Evolutionary conservation across 2,113 vertebrate genomes (phyloP).

Genomic region (Carassius carassius): DNA sequence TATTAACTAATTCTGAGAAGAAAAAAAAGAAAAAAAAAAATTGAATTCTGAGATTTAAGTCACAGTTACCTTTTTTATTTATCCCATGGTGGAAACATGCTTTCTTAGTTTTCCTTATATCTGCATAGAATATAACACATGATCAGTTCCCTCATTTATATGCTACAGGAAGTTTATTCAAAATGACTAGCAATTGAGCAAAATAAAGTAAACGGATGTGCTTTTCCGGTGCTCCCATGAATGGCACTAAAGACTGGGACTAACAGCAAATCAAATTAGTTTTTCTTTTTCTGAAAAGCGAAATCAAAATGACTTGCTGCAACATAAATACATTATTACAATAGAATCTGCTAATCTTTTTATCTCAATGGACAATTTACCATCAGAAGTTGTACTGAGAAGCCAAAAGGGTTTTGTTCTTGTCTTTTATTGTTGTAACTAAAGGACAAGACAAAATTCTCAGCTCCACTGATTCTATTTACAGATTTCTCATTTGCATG

Average conservation of each 20-base stretch:
- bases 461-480: constrained; percentile 13
- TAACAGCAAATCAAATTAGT: neutral
- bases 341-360: neutral
- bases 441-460: neutral
- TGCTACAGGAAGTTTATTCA: neutral
- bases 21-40: too few relatives aligned
- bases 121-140: neutral
- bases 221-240: neutral
- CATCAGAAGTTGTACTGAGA: neutral
- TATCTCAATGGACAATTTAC: too few relatives aligned
- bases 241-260: neutral
- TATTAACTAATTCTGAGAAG: too few relatives aligned
- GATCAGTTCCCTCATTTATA: neutral
- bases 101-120: neutral
- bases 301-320: neutral
- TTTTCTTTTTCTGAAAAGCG: neutral
- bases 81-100: too few relatives aligned
- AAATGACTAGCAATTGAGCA: neutral
- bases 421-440: neutral
- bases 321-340: neutral
- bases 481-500: constrained; percentile 22
- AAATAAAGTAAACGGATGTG: neutral
- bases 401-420: neutral
- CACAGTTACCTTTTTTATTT: neutral
- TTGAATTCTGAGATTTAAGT: neutral